Evolutionary conservation across 2,888 invertebrate species (phyloP), one percentile per base, ranked within the genome.

Genomic region (Ochropleura leucogaster): DNA sequence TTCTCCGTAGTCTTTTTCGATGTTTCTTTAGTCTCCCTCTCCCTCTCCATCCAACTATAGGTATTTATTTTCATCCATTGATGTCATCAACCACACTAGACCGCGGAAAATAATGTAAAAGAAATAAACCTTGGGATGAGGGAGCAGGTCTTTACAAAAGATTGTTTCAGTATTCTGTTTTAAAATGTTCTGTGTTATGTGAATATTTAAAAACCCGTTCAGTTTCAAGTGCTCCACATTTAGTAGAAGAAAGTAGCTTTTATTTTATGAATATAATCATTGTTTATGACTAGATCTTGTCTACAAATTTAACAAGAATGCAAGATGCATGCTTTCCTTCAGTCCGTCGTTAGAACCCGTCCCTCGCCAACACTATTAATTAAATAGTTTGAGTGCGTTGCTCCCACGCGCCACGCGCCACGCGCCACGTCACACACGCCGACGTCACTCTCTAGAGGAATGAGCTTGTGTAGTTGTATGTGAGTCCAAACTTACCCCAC

Each of bases 361-460:
- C 7, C 16, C 0, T 44, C 55, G 46, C 14, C 67, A 30, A 9
- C 55, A 66, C 40, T 44, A 62, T 46, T 55, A n/a, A 18, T 75
- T 20, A 49, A 63, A 68, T 68, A 1, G 44, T 63, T 62, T 30
- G n/a, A 44, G 75, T n/a, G 2, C 53, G 53, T 18, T 51, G 40
- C 18, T 60, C 59, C 30, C 46, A 44, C 30, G 30, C 30, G 30
- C 30, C 30, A 30, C 30, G 30, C n/a, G n/a, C 30, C 46, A 44
- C 30, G 30, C 30, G 30, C 30, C 30, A 30, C 30, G 30, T 30
- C 30, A 30, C 62, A 62, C n/a, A n/a, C n/a, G 60, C 62, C 12
- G 42, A 18, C 40, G 4, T 60, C 40, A 14, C 1, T n/a, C 40
- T 47, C 53, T 14, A 18, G 55, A 64, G 73, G n/a, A 10, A 46